Evolutionary conservation across 2,888 invertebrate genomes (phyloP).

Genomic region (Megastigmus dorsalis): DNA sequence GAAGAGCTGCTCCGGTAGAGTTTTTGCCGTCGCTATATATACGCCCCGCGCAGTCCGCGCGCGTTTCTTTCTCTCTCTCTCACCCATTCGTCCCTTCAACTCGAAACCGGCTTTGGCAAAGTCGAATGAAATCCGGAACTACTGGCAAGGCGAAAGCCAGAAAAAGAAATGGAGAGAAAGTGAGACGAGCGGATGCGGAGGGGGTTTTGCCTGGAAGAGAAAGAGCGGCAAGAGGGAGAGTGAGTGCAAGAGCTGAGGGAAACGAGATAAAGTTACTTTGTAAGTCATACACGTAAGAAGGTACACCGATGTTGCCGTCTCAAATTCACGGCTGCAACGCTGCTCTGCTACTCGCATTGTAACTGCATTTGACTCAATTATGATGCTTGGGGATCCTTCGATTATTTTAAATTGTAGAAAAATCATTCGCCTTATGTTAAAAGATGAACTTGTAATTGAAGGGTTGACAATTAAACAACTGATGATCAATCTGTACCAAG

Average conservation of each 20-base stretch:
- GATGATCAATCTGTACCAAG: too few relatives aligned
- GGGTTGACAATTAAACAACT: too few relatives aligned
- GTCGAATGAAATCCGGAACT: conserved; percentile 49
- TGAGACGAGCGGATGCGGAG: neutral
- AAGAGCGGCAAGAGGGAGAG: conserved; percentile 40
- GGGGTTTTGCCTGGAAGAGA: conserved; percentile 25
- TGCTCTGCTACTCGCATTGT: too few relatives aligned
- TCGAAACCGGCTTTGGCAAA: conserved; percentile 46
- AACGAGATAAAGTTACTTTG: conserved; percentile 40
- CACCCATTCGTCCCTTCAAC: neutral
- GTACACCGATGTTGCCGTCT: neutral
- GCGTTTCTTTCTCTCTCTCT: too few relatives aligned
- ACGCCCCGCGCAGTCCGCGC: too few relatives aligned
- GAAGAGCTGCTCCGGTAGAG: conserved; percentile 14
- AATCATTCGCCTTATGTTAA: too few relatives aligned
- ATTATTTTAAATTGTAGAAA: too few relatives aligned
- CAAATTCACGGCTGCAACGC: conserved; percentile 11
- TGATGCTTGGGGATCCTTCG: too few relatives aligned
- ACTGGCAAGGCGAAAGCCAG: neutral
- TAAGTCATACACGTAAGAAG: conserved; percentile 26
- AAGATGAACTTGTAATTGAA: too few relatives aligned
- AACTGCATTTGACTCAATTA: too few relatives aligned
- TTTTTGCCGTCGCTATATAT: too few relatives aligned
- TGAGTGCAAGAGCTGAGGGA: conserved; percentile 13
- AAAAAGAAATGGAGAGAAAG: conserved; percentile 17